Base-by-base conservation (phyloP, 2,888 invertebrate species). In the Eumacrocentrus americanus region DNA sequence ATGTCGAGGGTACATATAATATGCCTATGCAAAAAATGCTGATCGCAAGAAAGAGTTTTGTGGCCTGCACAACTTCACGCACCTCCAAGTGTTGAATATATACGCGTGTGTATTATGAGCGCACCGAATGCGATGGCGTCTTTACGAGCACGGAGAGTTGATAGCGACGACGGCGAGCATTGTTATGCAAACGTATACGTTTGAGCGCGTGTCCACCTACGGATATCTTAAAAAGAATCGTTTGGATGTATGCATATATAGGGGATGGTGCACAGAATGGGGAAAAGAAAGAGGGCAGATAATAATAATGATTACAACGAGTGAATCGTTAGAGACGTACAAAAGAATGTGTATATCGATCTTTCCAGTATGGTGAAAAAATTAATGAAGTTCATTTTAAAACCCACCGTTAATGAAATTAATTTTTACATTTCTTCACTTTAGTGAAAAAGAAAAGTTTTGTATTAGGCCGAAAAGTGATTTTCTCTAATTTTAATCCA, bases 1-100 rank as follows among this genome's bases (percentile, higher is more conserved):
- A 12, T 14, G 12, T 5, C 4, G n/a, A 14, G n/a, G 18, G n/a
- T 44, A 2, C 5, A 16, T 44, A 44, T 22, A 44, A n/a, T 46
- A 18, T n/a, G 29, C 25, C 29, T 34, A 29, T 16, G 34, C 51
- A 12, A 51, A 51, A 50, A 51, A 51, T 51, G 37, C 51, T 48
- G 48, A 48, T 48, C 16, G 29, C 25, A n/a, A n/a, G 48, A 48
- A 48, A 48, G 14, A 1, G 48, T 48, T 48, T 48, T 16, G 14
- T 29, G 25, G 34, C 35, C 18, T 48, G 34, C 37, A 51, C 51
- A 51, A 51, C 35, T 37, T 20, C n/a, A 37, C 20, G 22, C 29
- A n/a, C n/a, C 29, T 29, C 11, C 16, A 48, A 29, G 9, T 16
- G 14, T 12, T 29, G 16, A 29, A 16, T 16, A 34, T 16, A 29